phyloP scores from a whole-genome alignment of 2,113 vertebrate species.

The Saccopteryx leptura region DNA sequence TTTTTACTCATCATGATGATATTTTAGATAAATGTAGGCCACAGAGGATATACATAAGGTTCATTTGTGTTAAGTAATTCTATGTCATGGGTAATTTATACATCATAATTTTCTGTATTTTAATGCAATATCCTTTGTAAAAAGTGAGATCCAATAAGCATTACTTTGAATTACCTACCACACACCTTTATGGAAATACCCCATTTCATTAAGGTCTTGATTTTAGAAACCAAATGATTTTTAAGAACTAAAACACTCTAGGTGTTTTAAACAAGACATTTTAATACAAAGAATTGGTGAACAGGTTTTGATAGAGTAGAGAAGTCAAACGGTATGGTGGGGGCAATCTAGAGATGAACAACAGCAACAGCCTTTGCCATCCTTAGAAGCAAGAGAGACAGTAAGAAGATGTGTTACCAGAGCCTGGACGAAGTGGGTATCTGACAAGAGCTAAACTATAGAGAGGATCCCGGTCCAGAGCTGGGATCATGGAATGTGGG shows the following conservation, averaged over 20 bases:
- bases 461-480: not conserved
- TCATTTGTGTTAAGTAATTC: slow-evolving; percentile 39
- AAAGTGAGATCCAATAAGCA: not conserved
- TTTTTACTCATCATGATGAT: not conserved
- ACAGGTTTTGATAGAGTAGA: not conserved
- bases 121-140: not conserved
- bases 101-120: slow-evolving; percentile 15
- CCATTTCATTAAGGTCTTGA: not conserved
- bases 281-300: not conserved
- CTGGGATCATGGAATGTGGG: not conserved
- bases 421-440: too few relatives aligned
- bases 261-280: not conserved
- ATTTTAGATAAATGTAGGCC: not conserved
- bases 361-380: not conserved
- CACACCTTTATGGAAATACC: slow-evolving; percentile 10
- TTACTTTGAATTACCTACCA: not conserved
- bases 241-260: slow-evolving; percentile 4
- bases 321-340: not conserved
- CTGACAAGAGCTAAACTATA: not conserved
- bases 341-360: slow-evolving; percentile 15
- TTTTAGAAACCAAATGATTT: slow-evolving; percentile 6
- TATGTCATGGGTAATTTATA: not conserved
- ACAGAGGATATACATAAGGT: not conserved
- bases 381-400: not conserved
- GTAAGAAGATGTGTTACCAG: not conserved